These are phyloP conservation scores for Carassius carassius DNA, from an alignment of 2,113 vertebrate genomes.

Conservation along the genomic window DNA sequence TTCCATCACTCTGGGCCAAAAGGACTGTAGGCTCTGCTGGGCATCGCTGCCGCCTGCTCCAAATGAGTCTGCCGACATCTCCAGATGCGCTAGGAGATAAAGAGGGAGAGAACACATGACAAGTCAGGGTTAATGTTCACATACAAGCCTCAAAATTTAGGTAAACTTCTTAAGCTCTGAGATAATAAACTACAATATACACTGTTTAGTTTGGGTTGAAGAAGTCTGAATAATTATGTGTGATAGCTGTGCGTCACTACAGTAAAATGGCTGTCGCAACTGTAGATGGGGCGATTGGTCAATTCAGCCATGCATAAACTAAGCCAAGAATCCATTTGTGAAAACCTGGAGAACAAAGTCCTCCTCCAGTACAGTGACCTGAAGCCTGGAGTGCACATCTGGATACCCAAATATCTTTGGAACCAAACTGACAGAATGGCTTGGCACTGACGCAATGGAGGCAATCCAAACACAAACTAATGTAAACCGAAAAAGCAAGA, in stretches of 20 bases:
- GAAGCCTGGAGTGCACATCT: constrained; percentile 30
- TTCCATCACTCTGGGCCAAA: constrained; percentile 98
- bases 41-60: constrained; percentile 87
- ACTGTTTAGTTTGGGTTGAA: neutral
- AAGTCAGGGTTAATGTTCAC: neutral
- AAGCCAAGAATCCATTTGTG: constrained; percentile 8
- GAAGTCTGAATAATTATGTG: neutral
- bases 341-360: constrained; percentile 34
- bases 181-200: neutral
- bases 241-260: constrained; percentile 2
- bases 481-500: constrained; percentile 48
- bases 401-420: constrained; percentile 15
- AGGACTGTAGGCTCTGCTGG: constrained; percentile 95
- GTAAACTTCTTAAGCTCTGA: neutral
- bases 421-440: neutral
- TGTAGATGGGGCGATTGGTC: neutral
- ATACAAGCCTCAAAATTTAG: neutral
- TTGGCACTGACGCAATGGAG: neutral
- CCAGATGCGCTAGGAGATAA: constrained; percentile 67
- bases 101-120: neutral
- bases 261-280: neutral
- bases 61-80: constrained; percentile 92
- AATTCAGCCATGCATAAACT: neutral
- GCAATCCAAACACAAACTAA: constrained; percentile 43
- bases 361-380: neutral